These are phyloP conservation scores for Cyprinus carpio DNA, from an alignment of 2,113 vertebrate species.

Conservation along the genomic window DNA sequence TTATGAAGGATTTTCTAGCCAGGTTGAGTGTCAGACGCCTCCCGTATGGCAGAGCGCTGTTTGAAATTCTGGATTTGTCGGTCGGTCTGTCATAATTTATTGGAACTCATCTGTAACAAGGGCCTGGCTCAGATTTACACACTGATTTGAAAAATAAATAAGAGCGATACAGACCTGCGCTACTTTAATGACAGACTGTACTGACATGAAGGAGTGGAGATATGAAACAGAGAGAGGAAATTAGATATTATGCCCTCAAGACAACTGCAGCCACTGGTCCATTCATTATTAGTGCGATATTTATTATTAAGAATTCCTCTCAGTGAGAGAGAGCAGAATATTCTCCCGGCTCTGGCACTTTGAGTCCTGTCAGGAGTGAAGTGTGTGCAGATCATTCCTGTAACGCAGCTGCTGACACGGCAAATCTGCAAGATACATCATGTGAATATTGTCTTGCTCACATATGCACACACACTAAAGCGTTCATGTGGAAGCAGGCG, in stretches of 20 bases:
- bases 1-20: constrained; percentile 17
- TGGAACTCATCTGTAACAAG: constrained; percentile 98
- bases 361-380: constrained; percentile 82
- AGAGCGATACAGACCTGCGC: constrained; percentile 99
- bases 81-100: constrained; percentile 95
- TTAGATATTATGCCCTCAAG: constrained; percentile 99
- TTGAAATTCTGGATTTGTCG: constrained; percentile 96
- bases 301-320: constrained; percentile 99
- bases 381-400: constrained; percentile 69
- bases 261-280: constrained; percentile 97
- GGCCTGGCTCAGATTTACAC: constrained; percentile 97
- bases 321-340: constrained; percentile 97
- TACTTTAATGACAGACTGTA: constrained; percentile 99
- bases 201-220: constrained; percentile 97
- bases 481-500: neutral
- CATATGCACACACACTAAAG: neutral
- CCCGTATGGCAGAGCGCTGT: constrained; percentile 61
- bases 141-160: constrained; percentile 99
- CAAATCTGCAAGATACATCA: constrained; percentile 63
- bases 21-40: neutral
- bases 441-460: constrained; percentile 46
- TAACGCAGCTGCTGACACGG: constrained; percentile 64
- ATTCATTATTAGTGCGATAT: constrained; percentile 99
- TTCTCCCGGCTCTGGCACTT: constrained; percentile 84
- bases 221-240: constrained; percentile 99